Base-by-base conservation (phyloP, 1,140 invertebrate species). In the Aphaenogaster ashmeadi region DNA sequence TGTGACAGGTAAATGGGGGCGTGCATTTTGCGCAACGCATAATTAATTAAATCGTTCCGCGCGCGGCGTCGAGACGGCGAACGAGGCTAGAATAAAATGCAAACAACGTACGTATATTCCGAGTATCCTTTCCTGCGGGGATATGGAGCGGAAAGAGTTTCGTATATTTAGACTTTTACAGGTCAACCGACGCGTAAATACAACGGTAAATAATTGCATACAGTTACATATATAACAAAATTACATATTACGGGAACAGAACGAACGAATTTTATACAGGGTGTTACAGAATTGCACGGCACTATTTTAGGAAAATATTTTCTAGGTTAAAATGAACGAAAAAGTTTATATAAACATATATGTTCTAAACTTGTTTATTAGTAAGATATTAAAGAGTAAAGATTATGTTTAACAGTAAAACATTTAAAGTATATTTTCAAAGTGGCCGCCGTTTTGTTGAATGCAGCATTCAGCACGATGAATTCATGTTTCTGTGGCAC, bases 41-140 rank as follows among this genome's bases (percentile, higher is more conserved):
- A 84, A 84, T 88, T 88, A 79, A 86, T 80, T 86, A 88, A 86
- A 79, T 88, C 74, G 83, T 69, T n/a, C 36, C 36, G 36, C 62
- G 15, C 4, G 62, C 41, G 47, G 27, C 60, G 47, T 47, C 75
- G 41, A 58, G 77, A 47, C 75, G 27, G 15, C 13, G 33, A n/a
- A 80, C 62, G 77, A 69, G 50, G 13, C 7, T 36, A 27, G 69
- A 88, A 66, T 75, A 44, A 66, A 88, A 74, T 36, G 60, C 36
- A 47, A 64, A 27, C 18, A 21, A 69, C 15, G 27, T 15, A 11
- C 7, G 56, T 13, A 66, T 21, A 64, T 66, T 54, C 60, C 9
- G 18, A 21, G 5, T 79, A 44, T 52, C 8, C 11, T 41, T 38
- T 54, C 9, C 13, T n/a, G 50, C 13, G 33, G 47, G 8, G 5